Conservation (phyloP, 2,113 vertebrate species). For the Synchiropus splendidus region DNA sequence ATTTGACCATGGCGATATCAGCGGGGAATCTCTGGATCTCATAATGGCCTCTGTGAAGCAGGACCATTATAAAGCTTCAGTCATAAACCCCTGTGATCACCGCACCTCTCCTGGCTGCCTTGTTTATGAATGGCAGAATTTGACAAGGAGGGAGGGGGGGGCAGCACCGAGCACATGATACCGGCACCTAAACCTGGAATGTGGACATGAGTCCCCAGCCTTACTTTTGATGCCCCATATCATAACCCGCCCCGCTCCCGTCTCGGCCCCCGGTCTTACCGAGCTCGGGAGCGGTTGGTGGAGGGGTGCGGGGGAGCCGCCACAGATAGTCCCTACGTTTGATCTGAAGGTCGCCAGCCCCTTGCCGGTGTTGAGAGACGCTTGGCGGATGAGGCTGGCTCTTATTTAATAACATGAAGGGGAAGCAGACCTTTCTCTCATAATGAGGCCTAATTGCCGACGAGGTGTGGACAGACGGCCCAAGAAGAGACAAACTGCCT, state of each 20-base stretch:
- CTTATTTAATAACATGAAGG: slow-evolving; percentile 99
- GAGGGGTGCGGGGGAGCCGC: too few species aligned
- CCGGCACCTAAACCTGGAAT: slow-evolving; percentile 68
- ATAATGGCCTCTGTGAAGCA: slow-evolving; percentile 55
- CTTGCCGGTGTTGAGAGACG: slow-evolving; percentile 88
- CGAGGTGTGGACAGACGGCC: slow-evolving; percentile 97
- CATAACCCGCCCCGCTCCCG: slow-evolving; percentile 61
- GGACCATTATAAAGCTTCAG: slow-evolving; percentile 48
- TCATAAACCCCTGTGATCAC: slow-evolving; percentile 59
- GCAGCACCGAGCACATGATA: slow-evolving; percentile 57
- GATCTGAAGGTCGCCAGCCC: slow-evolving; percentile 93
- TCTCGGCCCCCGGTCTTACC: slow-evolving; percentile 31
- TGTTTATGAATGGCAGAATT: slow-evolving; percentile 69
- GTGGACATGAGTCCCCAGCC: slow-evolving; percentile 55
- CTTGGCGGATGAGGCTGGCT: slow-evolving; percentile 83
- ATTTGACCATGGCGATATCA: slow-evolving; percentile 48
- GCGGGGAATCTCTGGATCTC: slow-evolving; percentile 46
- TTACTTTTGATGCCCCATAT: slow-evolving; percentile 78
- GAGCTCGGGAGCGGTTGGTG: slow-evolving; percentile 22
- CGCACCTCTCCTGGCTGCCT: slow-evolving; percentile 26
- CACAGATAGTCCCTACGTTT: slow-evolving; percentile 93
- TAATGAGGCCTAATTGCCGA: slow-evolving; percentile 99
- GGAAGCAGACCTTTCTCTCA: slow-evolving; percentile 97
- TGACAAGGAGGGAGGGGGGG: slow-evolving; percentile 47
- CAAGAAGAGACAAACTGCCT: slow-evolving; percentile 99